Conservation (phyloP, 2,888 invertebrate species). For the Chymomyza amoena region DNA sequence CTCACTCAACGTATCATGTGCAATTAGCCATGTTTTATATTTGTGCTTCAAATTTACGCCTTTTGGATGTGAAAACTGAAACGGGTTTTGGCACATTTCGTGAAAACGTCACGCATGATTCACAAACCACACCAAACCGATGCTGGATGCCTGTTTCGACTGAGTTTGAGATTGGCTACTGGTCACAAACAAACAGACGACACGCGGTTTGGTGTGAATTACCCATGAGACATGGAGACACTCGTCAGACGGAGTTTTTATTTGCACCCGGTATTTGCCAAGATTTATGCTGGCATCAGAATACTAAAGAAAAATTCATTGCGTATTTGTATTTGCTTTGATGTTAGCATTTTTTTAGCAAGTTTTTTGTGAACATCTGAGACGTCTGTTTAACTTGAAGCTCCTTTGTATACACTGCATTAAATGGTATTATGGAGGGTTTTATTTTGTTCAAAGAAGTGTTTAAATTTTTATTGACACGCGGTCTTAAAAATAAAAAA, state of each 20-base stretch:
- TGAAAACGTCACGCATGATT: slow-evolving; percentile 47
- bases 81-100: slow-evolving; percentile 28
- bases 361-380: not conserved
- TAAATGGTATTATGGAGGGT: not conserved
- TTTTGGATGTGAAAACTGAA: slow-evolving; percentile 31
- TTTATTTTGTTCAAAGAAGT: no score
- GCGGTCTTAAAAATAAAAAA: no score
- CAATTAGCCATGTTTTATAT: slow-evolving; percentile 45
- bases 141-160: not conserved
- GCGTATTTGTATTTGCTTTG: not conserved
- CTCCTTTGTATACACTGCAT: not conserved
- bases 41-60: slow-evolving; percentile 28
- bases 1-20: slow-evolving; percentile 25
- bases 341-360: not conserved
- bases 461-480: no score
- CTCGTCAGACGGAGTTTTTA: slow-evolving; percentile 5
- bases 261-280: not conserved
- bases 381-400: not conserved
- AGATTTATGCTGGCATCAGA: not conserved
- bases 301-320: not conserved
- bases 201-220: slow-evolving; percentile 30
- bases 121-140: slow-evolving; percentile 6
- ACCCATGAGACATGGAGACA: not conserved
- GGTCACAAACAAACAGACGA: slow-evolving; percentile 22
- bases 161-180: slow-evolving; percentile 12